Base-by-base conservation (phyloP, 2,888 invertebrate genomes). In the Herminia tarsipennalis region DNA sequence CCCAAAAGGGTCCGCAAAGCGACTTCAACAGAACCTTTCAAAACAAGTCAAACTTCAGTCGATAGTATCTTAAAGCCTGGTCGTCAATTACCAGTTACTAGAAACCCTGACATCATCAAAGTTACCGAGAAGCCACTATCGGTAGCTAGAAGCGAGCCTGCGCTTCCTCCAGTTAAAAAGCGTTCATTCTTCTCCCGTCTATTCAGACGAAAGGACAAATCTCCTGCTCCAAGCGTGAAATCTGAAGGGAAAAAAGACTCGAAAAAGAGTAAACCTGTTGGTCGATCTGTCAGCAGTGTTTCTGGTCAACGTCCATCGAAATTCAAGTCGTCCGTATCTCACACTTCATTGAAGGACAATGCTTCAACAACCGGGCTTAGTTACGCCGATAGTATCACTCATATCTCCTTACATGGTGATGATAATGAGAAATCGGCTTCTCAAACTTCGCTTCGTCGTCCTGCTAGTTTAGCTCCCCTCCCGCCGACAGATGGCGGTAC, bases 1-100 rank as follows among this genome's bases (percentile, higher is more conserved):
- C 97, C 97, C 0, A 97, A 97, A 75, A 93, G 97, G 34, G 88
- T 94, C 1, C 94, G 94, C 38, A 94, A 94, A 56, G 83, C 92
- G 14, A 61, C 80, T 3, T 70, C 76, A 2, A 69, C 75, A 3
- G 89, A 88, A 47, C 75, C 78, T 1, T 82, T 91, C 60, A 88
- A 73, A 63, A 83, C 77, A 10, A 92, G 87, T 32, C 89, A 88
- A 42, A 87, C 86, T 0, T 89, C 91, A 1, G 88, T 87, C 5
- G 84, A 89, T 36, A 83, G 85, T 32, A 72, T 89, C 16, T 60
- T 88, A 0, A 84, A 83, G 42, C 89, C 91, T 1, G 91, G 90
- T 1, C 68, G 74, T 1, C 84, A 75, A 53, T 25, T 87, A 22
- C 84, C 86, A 0, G 59, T 88, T 5, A 73, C 85, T 0, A 73